Evolutionary conservation across 1,140 invertebrate species (phyloP).

Genomic region (Megalopta genalis): DNA sequence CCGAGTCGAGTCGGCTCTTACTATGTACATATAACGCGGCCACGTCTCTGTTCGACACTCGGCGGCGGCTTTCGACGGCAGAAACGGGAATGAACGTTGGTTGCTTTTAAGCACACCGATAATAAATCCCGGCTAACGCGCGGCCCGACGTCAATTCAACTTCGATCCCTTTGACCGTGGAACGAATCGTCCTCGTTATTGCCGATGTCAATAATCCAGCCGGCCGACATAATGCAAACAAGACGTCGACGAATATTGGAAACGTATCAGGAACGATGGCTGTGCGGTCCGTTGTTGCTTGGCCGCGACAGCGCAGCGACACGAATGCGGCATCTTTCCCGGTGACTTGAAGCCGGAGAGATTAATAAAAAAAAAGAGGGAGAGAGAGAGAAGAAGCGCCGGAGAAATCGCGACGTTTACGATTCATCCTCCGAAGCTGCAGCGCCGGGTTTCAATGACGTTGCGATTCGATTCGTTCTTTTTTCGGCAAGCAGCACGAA

Average conservation of each 20-base stretch:
- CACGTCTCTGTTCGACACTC: not conserved
- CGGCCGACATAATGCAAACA: slow-evolving; percentile 55
- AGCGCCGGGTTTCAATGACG: not conserved
- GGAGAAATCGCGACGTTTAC: slow-evolving; percentile 18
- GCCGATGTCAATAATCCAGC: slow-evolving; percentile 53
- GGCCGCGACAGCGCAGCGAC: slow-evolving; percentile 53
- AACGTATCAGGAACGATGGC: slow-evolving; percentile 48
- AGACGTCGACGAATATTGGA: slow-evolving; percentile 60
- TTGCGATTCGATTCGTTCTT: not conserved
- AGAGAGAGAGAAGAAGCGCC: not conserved
- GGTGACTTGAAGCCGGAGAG: slow-evolving; percentile 22
- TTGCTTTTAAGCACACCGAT: slow-evolving; percentile 12
- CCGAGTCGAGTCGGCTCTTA: too few species aligned
- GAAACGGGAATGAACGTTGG: slow-evolving; percentile 13
- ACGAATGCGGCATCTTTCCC: slow-evolving; percentile 11
- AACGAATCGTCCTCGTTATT: slow-evolving; percentile 44
- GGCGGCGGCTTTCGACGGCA: slow-evolving; percentile 1
- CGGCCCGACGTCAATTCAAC: slow-evolving; percentile 37
- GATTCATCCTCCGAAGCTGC: slow-evolving; percentile 13
- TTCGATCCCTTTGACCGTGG: slow-evolving; percentile 37
- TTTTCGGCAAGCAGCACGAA: not conserved
- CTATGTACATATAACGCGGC: too few species aligned
- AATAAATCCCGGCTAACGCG: slow-evolving; percentile 35
- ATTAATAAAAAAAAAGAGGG: not conserved
- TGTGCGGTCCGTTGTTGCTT: slow-evolving; percentile 50